Conservation (phyloP, 2,797 vertebrate genomes). For the Zenarchopterus dispar region DNA sequence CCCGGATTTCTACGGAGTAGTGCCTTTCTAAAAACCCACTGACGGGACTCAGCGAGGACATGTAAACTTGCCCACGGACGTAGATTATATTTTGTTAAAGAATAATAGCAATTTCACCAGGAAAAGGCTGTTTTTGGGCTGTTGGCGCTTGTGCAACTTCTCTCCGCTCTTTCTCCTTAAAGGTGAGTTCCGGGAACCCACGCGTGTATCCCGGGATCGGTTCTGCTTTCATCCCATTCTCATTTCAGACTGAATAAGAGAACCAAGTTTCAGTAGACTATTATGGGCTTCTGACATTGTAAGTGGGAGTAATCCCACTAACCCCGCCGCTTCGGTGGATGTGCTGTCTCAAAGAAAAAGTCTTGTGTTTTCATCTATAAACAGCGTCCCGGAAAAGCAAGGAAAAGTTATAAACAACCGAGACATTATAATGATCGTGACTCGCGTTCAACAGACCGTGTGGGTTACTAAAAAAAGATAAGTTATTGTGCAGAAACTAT, state of each 20-base stretch:
- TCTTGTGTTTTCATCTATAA: no score
- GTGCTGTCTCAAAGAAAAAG: no score
- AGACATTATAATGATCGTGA: background rate
- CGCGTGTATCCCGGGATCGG: constrained; percentile 3
- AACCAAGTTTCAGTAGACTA: no score
- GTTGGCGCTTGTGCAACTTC: constrained; percentile 49
- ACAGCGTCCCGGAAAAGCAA: no score
- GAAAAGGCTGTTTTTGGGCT: constrained; percentile 42
- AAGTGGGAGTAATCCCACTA: no score
- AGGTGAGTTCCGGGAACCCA: constrained; percentile 76
- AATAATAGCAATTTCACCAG: background rate
- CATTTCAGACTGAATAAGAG: background rate
- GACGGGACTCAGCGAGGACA: constrained; percentile 46
- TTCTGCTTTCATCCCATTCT: background rate
- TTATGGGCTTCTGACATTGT: no score
- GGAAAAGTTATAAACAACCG: background rate
- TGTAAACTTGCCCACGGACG: constrained; percentile 74
- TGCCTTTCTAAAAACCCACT: constrained; percentile 54
- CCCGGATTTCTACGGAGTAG: constrained; percentile 61
- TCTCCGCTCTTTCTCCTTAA: constrained; percentile 51
- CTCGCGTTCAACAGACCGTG: no score
- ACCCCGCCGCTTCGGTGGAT: no score
- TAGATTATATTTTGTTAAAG: constrained; percentile 36
- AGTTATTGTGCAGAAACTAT: no score
- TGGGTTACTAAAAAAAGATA: no score